Base-by-base conservation (phyloP, 2,113 vertebrate genomes). In the Lota lota region DNA sequence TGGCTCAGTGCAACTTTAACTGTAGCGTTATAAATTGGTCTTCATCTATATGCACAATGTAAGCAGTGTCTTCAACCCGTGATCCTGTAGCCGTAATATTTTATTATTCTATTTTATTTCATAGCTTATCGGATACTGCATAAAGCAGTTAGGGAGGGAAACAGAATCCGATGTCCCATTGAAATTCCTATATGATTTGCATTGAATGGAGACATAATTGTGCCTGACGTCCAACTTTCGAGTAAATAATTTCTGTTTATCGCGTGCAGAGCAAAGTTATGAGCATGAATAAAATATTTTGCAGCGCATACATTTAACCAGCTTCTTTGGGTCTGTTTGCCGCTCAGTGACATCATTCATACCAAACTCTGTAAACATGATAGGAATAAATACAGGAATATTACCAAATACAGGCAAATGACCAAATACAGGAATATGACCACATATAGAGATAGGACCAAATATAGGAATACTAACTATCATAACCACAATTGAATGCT, bases 1-100 rank as follows among this genome's bases (percentile, higher is more conserved):
- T 86, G 84, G 83, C 87, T 75, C 69, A 33, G 78, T 80, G 75
- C 75, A 86, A 79, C 84, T 86, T 88, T 90, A 87, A 84, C 73
- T 76, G 68, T 83, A 83, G 78, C 81, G 81, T 75, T 87, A 88
- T 88, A 87, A 88, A 87, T 84, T 71, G 84, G 74, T 69, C 67
- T 82, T 83, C 83, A 81, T 86, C 81, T 85, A 73, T 79, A 88
- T 88, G 87, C 79, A 64, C 76, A 14, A 61, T 22, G 22, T 24
- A 67, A 76, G 47, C 82, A 76, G 73, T 75, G 76, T 77, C 64
- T 82, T 86, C 69, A 86, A 71, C 69, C 4, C 1, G 19, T 76
- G 76, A 83, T 75, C 72, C 15, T 76, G 77, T 57, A 61, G 22
- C 70, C 70, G 73, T 83, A 70, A 85, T 83, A 80, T 79, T 85